A percentile compares a stretch with the other conserved stretches of the same genome.
Evolutionary conservation across 2,888 invertebrate species (phyloP).

Genomic region (Hoplodrina blanda): DNA sequence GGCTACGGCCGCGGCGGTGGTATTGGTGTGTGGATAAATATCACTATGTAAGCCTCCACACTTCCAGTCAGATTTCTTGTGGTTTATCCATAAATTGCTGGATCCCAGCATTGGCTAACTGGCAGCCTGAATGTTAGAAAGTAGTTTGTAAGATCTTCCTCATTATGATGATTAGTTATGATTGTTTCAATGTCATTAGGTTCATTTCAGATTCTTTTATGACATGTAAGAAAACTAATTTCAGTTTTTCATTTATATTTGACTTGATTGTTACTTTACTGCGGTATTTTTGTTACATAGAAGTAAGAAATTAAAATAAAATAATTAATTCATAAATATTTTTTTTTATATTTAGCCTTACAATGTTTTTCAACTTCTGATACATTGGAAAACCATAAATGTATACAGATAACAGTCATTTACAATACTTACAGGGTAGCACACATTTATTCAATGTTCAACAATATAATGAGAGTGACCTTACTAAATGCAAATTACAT

Average conservation of each 20-base stretch:
- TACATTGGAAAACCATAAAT: constrained; percentile 46
- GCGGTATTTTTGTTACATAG: constrained; percentile 63
- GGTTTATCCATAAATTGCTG: neutral
- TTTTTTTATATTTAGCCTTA: constrained; percentile 56
- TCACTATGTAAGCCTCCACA: constrained; percentile 2
- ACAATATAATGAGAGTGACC: constrained; percentile 30
- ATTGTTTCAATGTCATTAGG: constrained; percentile 31
- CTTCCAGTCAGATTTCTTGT: neutral
- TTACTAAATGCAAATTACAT: constrained; percentile 68
- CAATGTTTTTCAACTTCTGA: constrained; percentile 31
- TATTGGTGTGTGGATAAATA: neutral
- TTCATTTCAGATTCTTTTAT: constrained; percentile 24
- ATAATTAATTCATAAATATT: constrained; percentile 59
- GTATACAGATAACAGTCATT: constrained; percentile 42
- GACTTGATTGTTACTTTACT: constrained; percentile 51
- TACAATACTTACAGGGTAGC: constrained; percentile 51
- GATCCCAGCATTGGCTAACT: neutral
- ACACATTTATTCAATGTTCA: constrained; percentile 20
- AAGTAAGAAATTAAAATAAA: constrained; percentile 60
- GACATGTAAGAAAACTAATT: constrained; percentile 43
- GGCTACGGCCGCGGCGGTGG: neutral
- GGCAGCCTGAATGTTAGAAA: neutral
- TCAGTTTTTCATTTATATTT: constrained; percentile 42
- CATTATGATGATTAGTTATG: constrained; percentile 39
- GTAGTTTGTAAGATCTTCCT: constrained; percentile 28